Base-by-base conservation (phyloP, 2,113 vertebrate genomes). In the Nothoprocta pentlandii region DNA sequence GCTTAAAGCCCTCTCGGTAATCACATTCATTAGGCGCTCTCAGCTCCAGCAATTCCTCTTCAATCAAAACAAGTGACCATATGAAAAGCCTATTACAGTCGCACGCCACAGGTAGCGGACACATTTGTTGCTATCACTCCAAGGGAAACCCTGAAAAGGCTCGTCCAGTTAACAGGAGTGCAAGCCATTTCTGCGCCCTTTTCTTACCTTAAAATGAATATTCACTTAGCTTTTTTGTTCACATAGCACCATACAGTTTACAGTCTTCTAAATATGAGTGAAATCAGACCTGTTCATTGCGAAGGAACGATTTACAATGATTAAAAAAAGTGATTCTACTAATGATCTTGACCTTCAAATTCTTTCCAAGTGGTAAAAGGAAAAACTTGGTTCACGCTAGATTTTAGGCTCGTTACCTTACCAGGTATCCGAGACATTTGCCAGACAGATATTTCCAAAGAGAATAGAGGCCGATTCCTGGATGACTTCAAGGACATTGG, bases 41-140 rank as follows among this genome's bases (percentile, higher is more conserved):
- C 94, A 91, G 87, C 49, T 80, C 62, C 17, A 58, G 61, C 53
- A 93, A 46, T 85, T 86, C 69, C 68, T 86, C 66, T 95, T 96
- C 87, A 85, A 67, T 95, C 84, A 92, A 95, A 97, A 81, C 62
- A 96, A 96, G 66, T 69, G 93, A 88, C 80, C 91, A 47, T 54
- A 73, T 42, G 66, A 26, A 94, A 95, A 96, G 19, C 78, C 69
- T 56, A 78, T 93, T 79, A 93, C 68, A 80, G 28, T 53, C 42
- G 46, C 25, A 49, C 49, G 66, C 23, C 53, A 49, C 26, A 49
- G 76, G 58, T 46, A 85, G n/a, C 21, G 68, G 63, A 47, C 39
- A 79, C 10, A 16, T 66, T 85, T 85, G 32, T 69, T 68, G 56
- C 46, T 84, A 4, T 16, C 82, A 70, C 77, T 95, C 92, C 5